Evolutionary conservation across 2,888 invertebrate species (phyloP), one percentile per base, ranked within the genome.

Genomic region (Hydropsyche betteni): DNA sequence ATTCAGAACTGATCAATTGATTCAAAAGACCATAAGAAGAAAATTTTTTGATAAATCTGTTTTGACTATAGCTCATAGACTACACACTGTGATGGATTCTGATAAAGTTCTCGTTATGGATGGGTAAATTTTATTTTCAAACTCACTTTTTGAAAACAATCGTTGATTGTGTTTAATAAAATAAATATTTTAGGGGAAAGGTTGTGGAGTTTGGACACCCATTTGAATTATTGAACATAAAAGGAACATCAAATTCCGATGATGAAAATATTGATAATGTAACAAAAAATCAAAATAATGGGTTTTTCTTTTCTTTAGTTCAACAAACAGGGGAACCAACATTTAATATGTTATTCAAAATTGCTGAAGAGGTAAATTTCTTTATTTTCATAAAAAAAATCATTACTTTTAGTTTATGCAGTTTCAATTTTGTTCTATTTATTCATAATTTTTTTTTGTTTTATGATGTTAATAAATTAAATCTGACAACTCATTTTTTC

Each of bases 31-130:
- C 0, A 93, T 94, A 1, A 85, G 93, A 71, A 87, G 84, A 33
- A 91, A 92, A 83, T 95, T 94, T 83, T 86, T 86, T 0, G 82
- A 89, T 33, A 92, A 93, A 79, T 94, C 94, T 0, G 94, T 95
- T 0, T 85, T 95, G 7, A 94, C 94, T 0, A 93, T 95, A 76
- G 95, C 95, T 4, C 95, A 95, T 83, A 86, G 95, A 51, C 88
- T 96, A 12, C 91, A 94, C 84, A 95, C 95, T 0, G 92, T 95
- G 80, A 94, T 95, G 91, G 94, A 95, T 82, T 93, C 93, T 71
- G 93, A 94, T 82, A 86, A 91, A 73, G 90, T 94, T 76, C 86
- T 94, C 78, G 96, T 96, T 0, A 92, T 97, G 91, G 94, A 95
- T 85, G 91, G 83, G 89, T 90, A 34, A 80, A n/a, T 44, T 38